Conservation (phyloP, 1,140 invertebrate genomes). For the Pachypsylla venusta region DNA sequence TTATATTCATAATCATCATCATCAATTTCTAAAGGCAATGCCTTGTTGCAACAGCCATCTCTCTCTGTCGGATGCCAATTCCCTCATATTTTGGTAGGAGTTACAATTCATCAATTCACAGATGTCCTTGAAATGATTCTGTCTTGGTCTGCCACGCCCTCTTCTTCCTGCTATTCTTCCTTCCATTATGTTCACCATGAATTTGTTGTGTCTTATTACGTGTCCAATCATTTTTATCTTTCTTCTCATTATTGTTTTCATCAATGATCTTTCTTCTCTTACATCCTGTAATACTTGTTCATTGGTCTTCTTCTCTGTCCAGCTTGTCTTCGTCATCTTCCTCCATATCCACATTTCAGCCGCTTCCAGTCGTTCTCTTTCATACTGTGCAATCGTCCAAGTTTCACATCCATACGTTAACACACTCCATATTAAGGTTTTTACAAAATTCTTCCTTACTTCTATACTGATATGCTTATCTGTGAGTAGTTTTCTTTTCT, state of each 20-base stretch:
- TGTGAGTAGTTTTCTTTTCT: constrained; percentile 10
- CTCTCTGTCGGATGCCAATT: background rate
- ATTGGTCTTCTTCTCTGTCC: background rate
- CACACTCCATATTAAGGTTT: background rate
- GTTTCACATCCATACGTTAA: constrained; percentile 10
- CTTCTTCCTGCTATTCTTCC: constrained; percentile 10
- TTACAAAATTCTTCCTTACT: constrained; percentile 5
- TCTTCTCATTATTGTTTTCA: constrained; percentile 10
- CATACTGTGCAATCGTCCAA: constrained; percentile 4
- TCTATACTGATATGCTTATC: background rate
- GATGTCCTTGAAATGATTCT: constrained; percentile 8
- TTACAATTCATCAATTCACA: background rate
- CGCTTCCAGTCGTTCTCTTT: constrained; percentile 9
- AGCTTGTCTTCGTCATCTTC: constrained; percentile 9
- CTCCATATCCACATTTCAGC: constrained; percentile 11
- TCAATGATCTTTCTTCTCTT: background rate
- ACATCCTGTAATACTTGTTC: background rate
- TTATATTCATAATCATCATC: too few relatives aligned
- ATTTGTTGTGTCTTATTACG: constrained; percentile 8
- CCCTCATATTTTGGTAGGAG: background rate
- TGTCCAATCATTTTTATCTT: constrained; percentile 13
- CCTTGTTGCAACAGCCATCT: constrained; percentile 5
- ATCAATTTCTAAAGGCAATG: background rate
- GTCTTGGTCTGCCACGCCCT: constrained; percentile 10
- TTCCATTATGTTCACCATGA: constrained; percentile 11